phyloP scores from a whole-genome alignment of 2,888 invertebrate genomes.

The Nysson spinosus region DNA sequence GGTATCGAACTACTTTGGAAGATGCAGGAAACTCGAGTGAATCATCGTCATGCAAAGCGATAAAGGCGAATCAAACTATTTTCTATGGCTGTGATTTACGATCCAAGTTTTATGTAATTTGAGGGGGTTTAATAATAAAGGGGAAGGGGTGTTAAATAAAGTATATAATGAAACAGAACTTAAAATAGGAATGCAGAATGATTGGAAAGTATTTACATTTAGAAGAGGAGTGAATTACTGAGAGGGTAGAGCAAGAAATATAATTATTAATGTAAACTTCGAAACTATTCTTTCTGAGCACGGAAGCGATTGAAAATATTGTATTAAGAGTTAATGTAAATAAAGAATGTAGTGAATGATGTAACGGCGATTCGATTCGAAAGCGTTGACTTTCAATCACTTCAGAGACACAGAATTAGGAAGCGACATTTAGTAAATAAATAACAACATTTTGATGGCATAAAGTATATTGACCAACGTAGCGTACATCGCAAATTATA shows the following conservation, averaged over 20 bases:
- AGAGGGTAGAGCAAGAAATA: no score
- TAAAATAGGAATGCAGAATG: no score
- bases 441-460: conserved; percentile 38
- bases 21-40: background rate
- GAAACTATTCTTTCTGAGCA: no score
- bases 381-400: conserved; percentile 9
- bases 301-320: background rate
- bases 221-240: background rate
- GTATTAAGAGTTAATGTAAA: background rate
- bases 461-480: conserved; percentile 54
- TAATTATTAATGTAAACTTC: no score
- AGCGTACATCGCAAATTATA: conserved; percentile 53
- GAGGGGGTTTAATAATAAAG: background rate
- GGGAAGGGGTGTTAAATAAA: no score
- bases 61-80: background rate
- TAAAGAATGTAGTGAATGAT: background rate
- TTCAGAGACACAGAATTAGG: conserved; percentile 16
- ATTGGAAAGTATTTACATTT: no score
- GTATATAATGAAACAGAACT: background rate
- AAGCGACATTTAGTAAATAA: conserved; percentile 42
- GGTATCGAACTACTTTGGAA: conserved; percentile 1
- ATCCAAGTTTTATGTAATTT: background rate
- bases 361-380: background rate
- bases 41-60: conserved; percentile 5
- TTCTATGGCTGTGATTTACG: background rate